These are phyloP conservation scores for Tinamus major DNA, from an alignment of 2,797 vertebrate genomes.

Conservation along the genomic window DNA sequence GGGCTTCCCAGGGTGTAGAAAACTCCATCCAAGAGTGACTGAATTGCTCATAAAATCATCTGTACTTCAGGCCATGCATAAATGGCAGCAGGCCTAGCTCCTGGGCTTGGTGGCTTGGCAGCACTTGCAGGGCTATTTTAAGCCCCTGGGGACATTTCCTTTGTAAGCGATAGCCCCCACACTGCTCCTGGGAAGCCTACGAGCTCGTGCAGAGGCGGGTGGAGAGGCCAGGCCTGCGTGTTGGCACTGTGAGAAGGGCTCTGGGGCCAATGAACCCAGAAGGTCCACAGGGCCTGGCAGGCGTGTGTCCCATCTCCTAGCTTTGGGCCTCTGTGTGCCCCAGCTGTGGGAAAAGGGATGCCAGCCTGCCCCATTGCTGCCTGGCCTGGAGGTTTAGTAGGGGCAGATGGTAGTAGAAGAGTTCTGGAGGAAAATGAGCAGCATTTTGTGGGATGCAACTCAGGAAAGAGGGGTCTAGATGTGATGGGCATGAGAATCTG, in stretches of 20 bases:
- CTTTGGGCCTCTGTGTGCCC: rapidly evolving
- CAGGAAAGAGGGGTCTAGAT: neutral
- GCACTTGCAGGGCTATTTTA: neutral
- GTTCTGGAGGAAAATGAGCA: neutral
- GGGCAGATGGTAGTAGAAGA: too few relatives aligned
- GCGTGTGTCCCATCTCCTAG: rapidly evolving
- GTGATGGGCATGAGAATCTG: too few relatives aligned
- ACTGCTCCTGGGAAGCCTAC: neutral
- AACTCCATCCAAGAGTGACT: neutral
- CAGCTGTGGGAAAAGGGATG: rapidly evolving
- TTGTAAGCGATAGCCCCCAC: neutral
- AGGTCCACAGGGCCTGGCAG: rapidly evolving
- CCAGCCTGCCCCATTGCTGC: too few relatives aligned
- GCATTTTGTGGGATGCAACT: neutral
- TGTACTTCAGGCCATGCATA: neutral
- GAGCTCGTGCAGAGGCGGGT: neutral
- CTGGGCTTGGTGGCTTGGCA: neutral
- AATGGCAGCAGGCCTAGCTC: neutral
- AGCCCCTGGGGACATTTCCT: neutral
- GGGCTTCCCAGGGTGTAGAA: rapidly evolving
- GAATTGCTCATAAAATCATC: neutral
- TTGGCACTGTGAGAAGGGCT: neutral
- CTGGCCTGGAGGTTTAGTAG: neutral
- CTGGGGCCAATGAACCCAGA: neutral
- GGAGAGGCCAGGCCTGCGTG: rapidly evolving